These are phyloP conservation scores for Chelonus formosanus DNA, from an alignment of 2,888 invertebrate species.

Conservation along the genomic window DNA sequence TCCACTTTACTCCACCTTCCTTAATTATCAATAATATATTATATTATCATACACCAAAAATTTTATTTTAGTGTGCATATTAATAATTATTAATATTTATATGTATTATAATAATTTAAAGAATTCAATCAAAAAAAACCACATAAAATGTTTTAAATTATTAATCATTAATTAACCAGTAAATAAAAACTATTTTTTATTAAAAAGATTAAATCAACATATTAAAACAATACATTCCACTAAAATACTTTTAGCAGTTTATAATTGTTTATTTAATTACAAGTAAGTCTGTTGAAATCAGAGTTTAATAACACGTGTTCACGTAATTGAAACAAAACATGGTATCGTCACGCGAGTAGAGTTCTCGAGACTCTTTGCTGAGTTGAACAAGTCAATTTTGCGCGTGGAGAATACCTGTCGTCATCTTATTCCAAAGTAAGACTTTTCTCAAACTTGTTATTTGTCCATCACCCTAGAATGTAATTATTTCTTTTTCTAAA, in stretches of 20 bases:
- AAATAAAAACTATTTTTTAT: no score
- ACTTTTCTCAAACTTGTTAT: slow-evolving; percentile 6
- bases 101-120: no score
- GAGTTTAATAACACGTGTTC: slow-evolving; percentile 11
- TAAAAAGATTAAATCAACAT: no score
- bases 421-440: neutral
- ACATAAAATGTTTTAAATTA: no score
- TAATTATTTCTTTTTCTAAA: slow-evolving; percentile 2
- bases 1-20: no score
- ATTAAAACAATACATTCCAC: no score
- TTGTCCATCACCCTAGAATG: slow-evolving; percentile 18
- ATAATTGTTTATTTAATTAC: neutral
- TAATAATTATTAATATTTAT: no score
- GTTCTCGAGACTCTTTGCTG: neutral
- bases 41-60: no score
- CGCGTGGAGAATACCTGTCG: slow-evolving; percentile 1
- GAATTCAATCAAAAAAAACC: no score
- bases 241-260: neutral
- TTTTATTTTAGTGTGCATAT: no score
- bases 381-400: slow-evolving; percentile 11
- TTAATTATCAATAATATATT: no score
- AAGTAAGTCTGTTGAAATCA: slow-evolving; percentile 8
- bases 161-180: no score
- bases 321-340: slow-evolving; percentile 16
- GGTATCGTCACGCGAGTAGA: slow-evolving; percentile 13